phyloP scores from a whole-genome alignment of 2,113 vertebrate genomes.

The Epinephelus lanceolatus region DNA sequence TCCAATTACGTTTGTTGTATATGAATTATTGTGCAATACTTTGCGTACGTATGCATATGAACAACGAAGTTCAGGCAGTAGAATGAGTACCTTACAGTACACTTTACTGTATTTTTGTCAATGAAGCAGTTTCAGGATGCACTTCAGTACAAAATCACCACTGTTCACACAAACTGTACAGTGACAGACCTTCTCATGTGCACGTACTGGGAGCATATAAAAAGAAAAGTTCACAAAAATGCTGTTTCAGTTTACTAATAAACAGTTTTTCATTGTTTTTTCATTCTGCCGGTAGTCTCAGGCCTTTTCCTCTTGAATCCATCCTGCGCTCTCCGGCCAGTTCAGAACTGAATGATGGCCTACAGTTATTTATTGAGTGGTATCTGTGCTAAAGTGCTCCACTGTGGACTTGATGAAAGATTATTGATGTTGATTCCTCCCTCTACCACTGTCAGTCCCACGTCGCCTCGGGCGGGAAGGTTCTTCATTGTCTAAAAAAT shows the following conservation, averaged over 20 bases:
- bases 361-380: slow-evolving; percentile 84
- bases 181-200: not conserved
- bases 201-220: not conserved
- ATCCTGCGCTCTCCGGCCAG: slow-evolving; percentile 48
- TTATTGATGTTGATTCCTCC: slow-evolving; percentile 87
- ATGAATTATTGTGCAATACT: too few species aligned
- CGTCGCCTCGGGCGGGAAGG: slow-evolving; percentile 74
- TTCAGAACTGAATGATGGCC: slow-evolving; percentile 78
- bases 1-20: too few species aligned
- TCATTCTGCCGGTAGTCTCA: not conserved
- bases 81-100: not conserved
- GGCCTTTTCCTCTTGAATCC: slow-evolving; percentile 33
- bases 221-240: not conserved
- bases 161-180: not conserved
- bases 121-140: not conserved
- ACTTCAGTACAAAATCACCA: not conserved
- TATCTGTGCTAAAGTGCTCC: slow-evolving; percentile 74
- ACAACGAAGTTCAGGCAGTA: too few species aligned
- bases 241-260: not conserved
- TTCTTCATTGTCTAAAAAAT: slow-evolving; percentile 85
- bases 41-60: too few species aligned
- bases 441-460: slow-evolving; percentile 71
- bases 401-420: slow-evolving; percentile 84
- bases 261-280: slow-evolving; percentile 2
- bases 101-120: not conserved